A percentile compares a stretch with the other conserved stretches of the same genome.
phyloP scores from a whole-genome alignment of 2,113 vertebrate species.

The Bujurquina vittata region DNA sequence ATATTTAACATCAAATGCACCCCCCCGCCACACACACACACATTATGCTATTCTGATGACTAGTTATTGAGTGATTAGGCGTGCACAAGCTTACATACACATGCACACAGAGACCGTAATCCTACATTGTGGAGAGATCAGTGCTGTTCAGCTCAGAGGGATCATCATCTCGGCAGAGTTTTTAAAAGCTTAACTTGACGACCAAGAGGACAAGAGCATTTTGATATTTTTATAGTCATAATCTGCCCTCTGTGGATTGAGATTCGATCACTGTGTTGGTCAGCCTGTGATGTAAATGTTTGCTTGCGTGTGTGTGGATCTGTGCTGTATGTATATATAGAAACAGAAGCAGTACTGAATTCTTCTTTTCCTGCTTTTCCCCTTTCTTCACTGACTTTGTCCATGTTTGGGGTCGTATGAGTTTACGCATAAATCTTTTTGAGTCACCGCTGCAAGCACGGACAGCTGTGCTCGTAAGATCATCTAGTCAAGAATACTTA shows the following conservation, averaged over 20 bases:
- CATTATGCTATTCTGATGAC: neutral
- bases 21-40: too few relatives aligned
- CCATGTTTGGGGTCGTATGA: conserved; percentile 19
- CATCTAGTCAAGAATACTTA: conserved; percentile 61
- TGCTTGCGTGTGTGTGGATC: neutral
- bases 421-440: conserved; percentile 45
- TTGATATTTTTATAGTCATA: conserved; percentile 59
- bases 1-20: neutral
- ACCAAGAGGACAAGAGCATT: conserved; percentile 46
- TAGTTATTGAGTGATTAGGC: conserved; percentile 19
- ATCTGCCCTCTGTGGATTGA: conserved; percentile 49
- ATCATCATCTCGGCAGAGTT: conserved; percentile 57
- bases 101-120: conserved; percentile 36
- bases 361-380: neutral
- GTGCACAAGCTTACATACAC: neutral
- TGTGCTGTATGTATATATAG: neutral
- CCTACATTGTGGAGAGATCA: conserved; percentile 26
- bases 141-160: conserved; percentile 47
- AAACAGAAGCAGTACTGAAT: neutral
- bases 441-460: conserved; percentile 28
- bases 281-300: neutral
- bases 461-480: conserved; percentile 65
- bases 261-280: conserved; percentile 21
- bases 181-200: conserved; percentile 66
- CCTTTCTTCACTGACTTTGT: conserved; percentile 7